Evolutionary conservation across 2,113 vertebrate genomes (phyloP).

Genomic region (Nicator chloris): DNA sequence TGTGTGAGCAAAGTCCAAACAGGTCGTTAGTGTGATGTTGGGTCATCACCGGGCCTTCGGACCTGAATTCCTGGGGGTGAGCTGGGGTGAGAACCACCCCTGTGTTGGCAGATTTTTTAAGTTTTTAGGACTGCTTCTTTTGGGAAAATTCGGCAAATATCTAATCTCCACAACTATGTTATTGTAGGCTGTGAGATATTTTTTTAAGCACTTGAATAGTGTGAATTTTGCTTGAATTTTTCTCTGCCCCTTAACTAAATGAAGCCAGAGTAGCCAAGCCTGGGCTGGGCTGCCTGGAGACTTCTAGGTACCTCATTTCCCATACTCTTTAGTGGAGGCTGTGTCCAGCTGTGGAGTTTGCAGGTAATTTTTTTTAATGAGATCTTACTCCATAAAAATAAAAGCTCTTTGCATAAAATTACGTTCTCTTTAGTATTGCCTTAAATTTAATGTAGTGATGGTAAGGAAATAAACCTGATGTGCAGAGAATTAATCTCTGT

Average conservation of each 20-base stretch:
- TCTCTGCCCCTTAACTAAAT: not conserved
- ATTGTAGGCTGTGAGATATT: not conserved
- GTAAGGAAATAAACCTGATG: not conserved
- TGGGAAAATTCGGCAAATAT: no score
- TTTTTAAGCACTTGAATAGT: not conserved
- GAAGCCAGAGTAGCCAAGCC: not conserved
- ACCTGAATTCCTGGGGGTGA: not conserved
- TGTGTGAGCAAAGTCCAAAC: not conserved
- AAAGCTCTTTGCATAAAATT: not conserved
- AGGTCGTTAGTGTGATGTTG: fast-evolving
- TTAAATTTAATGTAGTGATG: not conserved
- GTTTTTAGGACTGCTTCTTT: not conserved
- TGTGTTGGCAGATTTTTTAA: fast-evolving
- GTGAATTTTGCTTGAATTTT: not conserved
- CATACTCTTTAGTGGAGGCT: not conserved
- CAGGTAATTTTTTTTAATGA: not conserved
- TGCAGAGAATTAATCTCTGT: not conserved
- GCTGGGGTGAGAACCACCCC: not conserved
- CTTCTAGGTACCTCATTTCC: not conserved
- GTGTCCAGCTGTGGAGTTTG: not conserved
- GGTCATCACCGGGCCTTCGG: not conserved
- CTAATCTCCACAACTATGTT: not conserved
- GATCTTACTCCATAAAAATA: not conserved
- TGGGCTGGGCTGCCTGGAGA: not conserved
- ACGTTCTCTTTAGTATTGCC: not conserved